phyloP scores from a whole-genome alignment of 2,797 vertebrate genomes.

The Oreortyx pictus region DNA sequence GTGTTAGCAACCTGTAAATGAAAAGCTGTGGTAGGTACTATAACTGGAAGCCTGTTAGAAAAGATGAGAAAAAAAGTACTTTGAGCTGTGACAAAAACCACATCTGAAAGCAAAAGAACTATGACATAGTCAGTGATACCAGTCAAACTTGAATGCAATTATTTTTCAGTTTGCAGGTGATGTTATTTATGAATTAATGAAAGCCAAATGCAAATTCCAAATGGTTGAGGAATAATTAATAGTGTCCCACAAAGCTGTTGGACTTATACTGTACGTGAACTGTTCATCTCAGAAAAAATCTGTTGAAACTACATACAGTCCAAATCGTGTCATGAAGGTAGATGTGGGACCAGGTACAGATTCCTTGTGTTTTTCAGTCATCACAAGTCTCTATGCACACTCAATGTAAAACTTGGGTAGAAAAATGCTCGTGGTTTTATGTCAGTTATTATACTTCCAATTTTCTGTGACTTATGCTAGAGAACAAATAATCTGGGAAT shows the following conservation, averaged over 20 bases:
- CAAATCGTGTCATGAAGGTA: background rate
- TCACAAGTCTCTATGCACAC: background rate
- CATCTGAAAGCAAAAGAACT: background rate
- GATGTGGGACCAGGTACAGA: background rate
- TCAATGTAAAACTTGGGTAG: background rate
- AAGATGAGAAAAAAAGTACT: background rate
- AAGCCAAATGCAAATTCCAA: background rate
- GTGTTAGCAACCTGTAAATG: background rate
- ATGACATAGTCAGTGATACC: background rate
- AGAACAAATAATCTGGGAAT: conserved; percentile 11
- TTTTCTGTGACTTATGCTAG: background rate
- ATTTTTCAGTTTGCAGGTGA: background rate
- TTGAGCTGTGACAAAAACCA: background rate
- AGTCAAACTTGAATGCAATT: background rate
- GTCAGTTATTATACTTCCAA: background rate
- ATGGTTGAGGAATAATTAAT: background rate
- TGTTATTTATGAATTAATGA: background rate
- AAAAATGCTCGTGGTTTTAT: background rate
- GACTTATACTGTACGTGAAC: background rate
- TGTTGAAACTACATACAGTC: background rate
- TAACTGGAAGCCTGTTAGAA: conserved; percentile 1
- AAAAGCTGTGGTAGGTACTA: background rate
- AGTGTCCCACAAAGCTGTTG: background rate
- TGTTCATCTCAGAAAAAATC: background rate
- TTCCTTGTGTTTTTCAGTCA: background rate